phyloP scores from a whole-genome alignment of 2,888 invertebrate genomes.

The Lochmaea capreae region DNA sequence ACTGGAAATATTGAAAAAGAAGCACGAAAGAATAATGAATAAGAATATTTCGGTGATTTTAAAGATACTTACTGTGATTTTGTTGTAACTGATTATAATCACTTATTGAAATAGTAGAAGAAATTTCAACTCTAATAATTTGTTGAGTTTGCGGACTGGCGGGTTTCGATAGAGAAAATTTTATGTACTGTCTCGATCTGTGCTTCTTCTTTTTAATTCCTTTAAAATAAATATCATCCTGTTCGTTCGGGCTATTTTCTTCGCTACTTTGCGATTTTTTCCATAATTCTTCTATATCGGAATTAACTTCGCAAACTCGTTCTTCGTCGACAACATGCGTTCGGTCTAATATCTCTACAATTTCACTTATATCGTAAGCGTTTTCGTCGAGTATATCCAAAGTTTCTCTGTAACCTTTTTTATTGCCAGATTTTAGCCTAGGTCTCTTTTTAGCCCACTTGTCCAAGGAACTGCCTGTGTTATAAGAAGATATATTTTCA shows the following conservation, averaged over 20 bases:
- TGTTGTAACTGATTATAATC: conserved; percentile 4
- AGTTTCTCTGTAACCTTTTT: conserved; percentile 13
- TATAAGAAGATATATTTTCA: conserved; percentile 52
- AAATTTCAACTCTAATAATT: conserved; percentile 63
- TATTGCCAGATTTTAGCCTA: conserved; percentile 55
- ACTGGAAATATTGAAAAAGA: too few species aligned
- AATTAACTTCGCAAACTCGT: conserved; percentile 51
- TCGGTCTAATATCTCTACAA: conserved; percentile 42
- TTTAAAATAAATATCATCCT: conserved; percentile 8
- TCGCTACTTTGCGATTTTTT: conserved; percentile 43
- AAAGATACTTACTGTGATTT: conserved; percentile 21
- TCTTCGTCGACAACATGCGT: conserved; percentile 17
- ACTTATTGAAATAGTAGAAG: conserved; percentile 59
- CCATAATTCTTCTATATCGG: conserved; percentile 58
- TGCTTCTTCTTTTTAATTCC: conserved; percentile 41
- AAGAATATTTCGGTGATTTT: too few species aligned
- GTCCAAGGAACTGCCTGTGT: conserved; percentile 59
- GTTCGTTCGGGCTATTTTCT: conserved; percentile 26
- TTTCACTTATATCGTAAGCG: conserved; percentile 39
- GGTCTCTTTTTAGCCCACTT: conserved; percentile 61
- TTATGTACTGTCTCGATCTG: conserved; percentile 56
- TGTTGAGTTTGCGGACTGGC: conserved; percentile 63
- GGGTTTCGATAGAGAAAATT: conserved; percentile 60
- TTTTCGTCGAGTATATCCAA: conserved; percentile 43
- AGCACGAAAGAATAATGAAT: too few species aligned